Evolutionary conservation across 2,113 vertebrate genomes (phyloP), one percentile per base, ranked within the genome.

Genomic region (Calonectris borealis): DNA sequence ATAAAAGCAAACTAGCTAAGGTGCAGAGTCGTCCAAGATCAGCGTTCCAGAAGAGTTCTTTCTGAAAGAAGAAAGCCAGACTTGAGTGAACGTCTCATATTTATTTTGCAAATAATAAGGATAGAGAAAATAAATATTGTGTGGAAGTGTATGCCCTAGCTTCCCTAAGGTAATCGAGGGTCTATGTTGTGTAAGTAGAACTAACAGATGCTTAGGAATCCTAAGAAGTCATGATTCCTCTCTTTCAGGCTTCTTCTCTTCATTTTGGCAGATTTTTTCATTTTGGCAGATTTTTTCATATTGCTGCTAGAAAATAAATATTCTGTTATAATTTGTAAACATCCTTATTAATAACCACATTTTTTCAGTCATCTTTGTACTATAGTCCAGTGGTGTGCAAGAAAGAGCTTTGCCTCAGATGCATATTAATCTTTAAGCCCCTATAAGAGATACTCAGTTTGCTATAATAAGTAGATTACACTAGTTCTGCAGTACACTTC

Each of bases 61-160:
- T 88, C 55, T 80, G 42, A 92, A 86, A 64, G 62, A 88, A 60
- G 79, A 55, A 73, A 81, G 64, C 27, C 60, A 66, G 34, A 85
- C 34, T 79, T 31, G 0, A 77, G 49, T 62, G 55, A 88, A 80
- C 2, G 2, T 54, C 46, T 88, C 22, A 16, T 83, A 80, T 86
- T 91, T 95, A 86, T 94, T 94, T 96, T 90, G 26, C 38, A 83
- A 92, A 65, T 77, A 85, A 55, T 65, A 90, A 68, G 19, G 19
- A 73, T 86, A 80, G 68, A 88, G 46, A 86, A 88, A 94, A 90
- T 62, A 96, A 88, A 77, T 88, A 77, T 6, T 69, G 19, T 54
- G 36, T 86, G 51, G 46, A 80, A 76, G 32, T 29, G 12, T 80
- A 66, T 83, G 24, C 18, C 16, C 25, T 73, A 65, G 51, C 42